Conservation (phyloP, 1,140 invertebrate genomes). For the Philotrypesis tridentata region DNA sequence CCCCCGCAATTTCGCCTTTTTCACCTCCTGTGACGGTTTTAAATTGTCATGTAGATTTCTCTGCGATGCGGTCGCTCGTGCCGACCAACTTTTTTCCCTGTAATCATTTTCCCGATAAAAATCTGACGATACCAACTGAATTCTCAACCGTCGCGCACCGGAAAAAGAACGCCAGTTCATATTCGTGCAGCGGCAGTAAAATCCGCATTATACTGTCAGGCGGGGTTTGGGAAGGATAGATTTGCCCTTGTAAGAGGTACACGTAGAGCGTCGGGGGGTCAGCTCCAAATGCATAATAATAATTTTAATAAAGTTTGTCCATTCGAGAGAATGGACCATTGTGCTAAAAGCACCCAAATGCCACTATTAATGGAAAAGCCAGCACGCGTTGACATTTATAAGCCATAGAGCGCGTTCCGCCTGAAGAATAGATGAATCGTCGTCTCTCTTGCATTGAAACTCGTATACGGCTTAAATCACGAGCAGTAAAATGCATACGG, state of each 20-base stretch:
- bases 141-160: background rate
- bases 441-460: background rate
- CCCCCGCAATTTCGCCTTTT: slow-evolving; percentile 8
- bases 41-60: slow-evolving; percentile 31
- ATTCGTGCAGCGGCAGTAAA: no score
- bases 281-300: no score
- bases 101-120: background rate
- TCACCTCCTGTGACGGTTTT: background rate
- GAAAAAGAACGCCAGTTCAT: no score
- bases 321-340: no score
- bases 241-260: no score
- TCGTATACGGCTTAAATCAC: background rate
- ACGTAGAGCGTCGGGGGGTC: no score
- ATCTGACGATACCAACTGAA: background rate
- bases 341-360: background rate
- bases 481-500: background rate
- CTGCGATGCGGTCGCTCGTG: background rate
- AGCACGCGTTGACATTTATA: background rate
- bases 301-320: no score
- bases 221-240: no score
- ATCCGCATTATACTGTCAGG: no score
- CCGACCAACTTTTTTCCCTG: background rate
- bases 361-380: background rate
- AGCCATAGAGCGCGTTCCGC: background rate
- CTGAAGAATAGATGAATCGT: background rate